These are phyloP conservation scores for Geotrypetes seraphini DNA, from an alignment of 2,797 vertebrate genomes.

Conservation along the genomic window DNA sequence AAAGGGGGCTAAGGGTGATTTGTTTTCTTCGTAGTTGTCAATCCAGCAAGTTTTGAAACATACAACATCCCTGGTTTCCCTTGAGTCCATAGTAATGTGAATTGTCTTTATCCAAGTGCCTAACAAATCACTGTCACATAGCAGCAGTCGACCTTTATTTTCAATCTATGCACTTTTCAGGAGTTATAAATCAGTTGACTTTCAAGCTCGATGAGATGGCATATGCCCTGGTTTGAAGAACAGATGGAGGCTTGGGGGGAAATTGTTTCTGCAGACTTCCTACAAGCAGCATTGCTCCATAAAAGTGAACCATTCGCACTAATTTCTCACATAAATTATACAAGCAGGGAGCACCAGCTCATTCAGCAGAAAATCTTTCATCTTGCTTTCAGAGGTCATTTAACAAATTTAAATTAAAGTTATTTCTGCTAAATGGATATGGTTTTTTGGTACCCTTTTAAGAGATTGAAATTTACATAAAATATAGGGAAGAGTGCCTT, in stretches of 20 bases:
- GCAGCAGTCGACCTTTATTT: slow-evolving; percentile 51
- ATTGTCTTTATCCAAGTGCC: slow-evolving; percentile 46
- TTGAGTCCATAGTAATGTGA: slow-evolving; percentile 29
- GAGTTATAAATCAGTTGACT: slow-evolving; percentile 63
- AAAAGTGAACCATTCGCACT: slow-evolving; percentile 56
- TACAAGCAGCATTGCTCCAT: slow-evolving; percentile 55
- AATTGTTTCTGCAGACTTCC: slow-evolving; percentile 63
- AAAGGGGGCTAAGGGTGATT: slow-evolving; percentile 20
- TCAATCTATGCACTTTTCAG: slow-evolving; percentile 50
- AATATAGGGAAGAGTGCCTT: no score
- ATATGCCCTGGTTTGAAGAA: slow-evolving; percentile 67
- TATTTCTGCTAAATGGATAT: slow-evolving; percentile 44
- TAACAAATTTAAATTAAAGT: slow-evolving; percentile 52
- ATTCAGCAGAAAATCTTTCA: slow-evolving; percentile 60
- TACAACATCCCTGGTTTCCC: slow-evolving; percentile 25
- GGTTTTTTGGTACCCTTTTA: slow-evolving; percentile 32
- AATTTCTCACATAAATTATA: slow-evolving; percentile 67
- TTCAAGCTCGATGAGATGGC: slow-evolving; percentile 58
- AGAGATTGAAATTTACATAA: slow-evolving; percentile 33
- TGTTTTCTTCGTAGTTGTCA: slow-evolving; percentile 26
- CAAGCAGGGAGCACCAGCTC: slow-evolving; percentile 48
- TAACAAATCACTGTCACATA: slow-evolving; percentile 52
- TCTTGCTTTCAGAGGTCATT: slow-evolving; percentile 56
- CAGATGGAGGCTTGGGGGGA: slow-evolving; percentile 67
- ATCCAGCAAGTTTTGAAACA: slow-evolving; percentile 22